A percentile compares a stretch with the other conserved stretches of the same genome.
Conservation (phyloP, 2,113 vertebrate species). For the Entomyzon cyanotis region DNA sequence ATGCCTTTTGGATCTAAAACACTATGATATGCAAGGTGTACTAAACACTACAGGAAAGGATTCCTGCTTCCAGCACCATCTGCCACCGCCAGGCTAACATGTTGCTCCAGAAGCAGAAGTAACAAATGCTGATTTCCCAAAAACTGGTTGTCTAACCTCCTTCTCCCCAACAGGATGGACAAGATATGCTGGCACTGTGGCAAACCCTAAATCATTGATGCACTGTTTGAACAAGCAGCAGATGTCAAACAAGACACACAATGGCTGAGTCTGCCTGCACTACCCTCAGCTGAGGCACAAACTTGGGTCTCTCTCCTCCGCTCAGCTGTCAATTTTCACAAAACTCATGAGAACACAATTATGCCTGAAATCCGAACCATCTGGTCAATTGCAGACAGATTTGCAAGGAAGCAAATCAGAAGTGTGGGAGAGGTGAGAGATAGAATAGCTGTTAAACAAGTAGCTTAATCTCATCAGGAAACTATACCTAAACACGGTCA, state of each 20-base stretch:
- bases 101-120: neutral
- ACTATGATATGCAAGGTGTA: neutral
- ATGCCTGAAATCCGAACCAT: constrained; percentile 11
- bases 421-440: neutral
- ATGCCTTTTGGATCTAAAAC: neutral
- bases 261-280: neutral
- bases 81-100: neutral
- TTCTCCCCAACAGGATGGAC: neutral
- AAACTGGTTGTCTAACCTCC: neutral
- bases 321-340: neutral
- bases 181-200: neutral
- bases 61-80: neutral
- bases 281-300: neutral
- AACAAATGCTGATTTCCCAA: neutral
- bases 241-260: neutral
- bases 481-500: neutral
- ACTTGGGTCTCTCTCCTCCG: neutral
- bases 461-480: neutral
- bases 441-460: constrained; percentile 13
- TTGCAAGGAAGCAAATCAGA: constrained; percentile 4
- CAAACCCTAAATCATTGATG: neutral
- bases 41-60: neutral
- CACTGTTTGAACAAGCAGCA: neutral
- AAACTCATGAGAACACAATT: neutral
- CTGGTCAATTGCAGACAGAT: neutral